Evolutionary conservation across 2,888 invertebrate species (phyloP).

Genomic region (Deilephila porcellus): DNA sequence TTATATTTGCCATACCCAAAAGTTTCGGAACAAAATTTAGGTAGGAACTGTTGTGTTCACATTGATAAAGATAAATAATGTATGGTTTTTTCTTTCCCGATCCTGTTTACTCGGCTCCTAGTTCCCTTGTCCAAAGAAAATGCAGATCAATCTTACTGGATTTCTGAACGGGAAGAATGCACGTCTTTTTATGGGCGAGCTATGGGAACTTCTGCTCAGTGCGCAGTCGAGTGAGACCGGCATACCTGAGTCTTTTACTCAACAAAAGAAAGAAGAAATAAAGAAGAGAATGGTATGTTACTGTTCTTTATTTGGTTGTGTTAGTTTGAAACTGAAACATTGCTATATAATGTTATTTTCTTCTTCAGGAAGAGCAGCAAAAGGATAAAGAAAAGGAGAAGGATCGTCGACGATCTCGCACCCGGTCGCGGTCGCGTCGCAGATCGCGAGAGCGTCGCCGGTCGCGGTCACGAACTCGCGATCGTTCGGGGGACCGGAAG

Average conservation of each 20-base stretch:
- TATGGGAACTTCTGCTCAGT: conserved; percentile 97
- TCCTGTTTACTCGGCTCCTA: conserved; percentile 81
- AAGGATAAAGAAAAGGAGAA: conserved; percentile 90
- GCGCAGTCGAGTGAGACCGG: conserved; percentile 98
- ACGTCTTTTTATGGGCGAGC: conserved; percentile 97
- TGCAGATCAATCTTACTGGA: conserved; percentile 99
- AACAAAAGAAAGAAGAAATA: conserved; percentile 98
- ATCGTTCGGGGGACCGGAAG: conserved; percentile 77
- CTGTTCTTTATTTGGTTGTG: not conserved
- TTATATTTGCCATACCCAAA: conserved; percentile 12
- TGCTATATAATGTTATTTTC: not conserved
- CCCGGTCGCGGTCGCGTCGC: conserved; percentile 71
- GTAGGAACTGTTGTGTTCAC: conserved; percentile 10
- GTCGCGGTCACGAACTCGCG: conserved; percentile 69
- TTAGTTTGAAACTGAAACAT: not conserved
- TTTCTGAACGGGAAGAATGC: conserved; percentile 99
- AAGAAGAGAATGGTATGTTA: conserved; percentile 91
- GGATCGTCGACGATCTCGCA: conserved; percentile 82
- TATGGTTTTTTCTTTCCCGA: conserved; percentile 54
- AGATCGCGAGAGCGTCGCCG: conserved; percentile 72
- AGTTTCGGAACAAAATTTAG: not conserved
- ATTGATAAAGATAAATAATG: conserved; percentile 35
- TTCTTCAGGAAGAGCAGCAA: conserved; percentile 64
- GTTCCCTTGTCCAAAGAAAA: conserved; percentile 98
- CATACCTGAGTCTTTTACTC: conserved; percentile 96